These are phyloP conservation scores for Phymatocera aterrima DNA, from an alignment of 2,888 invertebrate genomes.

Conservation along the genomic window DNA sequence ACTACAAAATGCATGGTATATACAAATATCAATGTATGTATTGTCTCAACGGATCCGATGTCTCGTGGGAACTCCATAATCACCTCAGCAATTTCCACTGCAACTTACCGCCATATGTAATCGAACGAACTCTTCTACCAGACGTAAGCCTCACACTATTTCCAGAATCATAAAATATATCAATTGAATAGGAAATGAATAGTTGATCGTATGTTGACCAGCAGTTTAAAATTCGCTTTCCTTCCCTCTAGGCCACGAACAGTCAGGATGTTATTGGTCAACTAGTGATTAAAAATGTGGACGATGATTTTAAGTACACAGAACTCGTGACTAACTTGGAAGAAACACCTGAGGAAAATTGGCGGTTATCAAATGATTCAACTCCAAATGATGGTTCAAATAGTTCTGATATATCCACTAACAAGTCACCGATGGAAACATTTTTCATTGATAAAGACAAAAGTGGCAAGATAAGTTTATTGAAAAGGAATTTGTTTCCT, in stretches of 20 bases:
- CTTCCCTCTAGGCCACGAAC: constrained; percentile 55
- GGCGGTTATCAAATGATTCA: constrained; percentile 16
- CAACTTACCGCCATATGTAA: constrained; percentile 69
- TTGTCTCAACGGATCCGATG: constrained; percentile 73
- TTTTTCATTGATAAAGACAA: neutral
- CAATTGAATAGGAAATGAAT: too few species aligned
- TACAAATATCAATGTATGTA: constrained; percentile 76
- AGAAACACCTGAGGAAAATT: constrained; percentile 45
- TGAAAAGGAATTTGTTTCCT: constrained; percentile 28
- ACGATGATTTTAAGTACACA: constrained; percentile 56
- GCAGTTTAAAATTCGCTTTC: constrained; percentile 21
- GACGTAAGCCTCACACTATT: constrained; percentile 54
- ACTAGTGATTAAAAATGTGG: constrained; percentile 62
- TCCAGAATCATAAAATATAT: neutral
- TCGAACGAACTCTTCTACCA: constrained; percentile 67
- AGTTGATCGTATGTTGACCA: neutral
- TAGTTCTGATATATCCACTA: neutral
- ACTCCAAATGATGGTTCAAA: neutral
- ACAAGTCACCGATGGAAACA: neutral
- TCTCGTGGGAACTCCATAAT: constrained; percentile 70
- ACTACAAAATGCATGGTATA: constrained; percentile 73
- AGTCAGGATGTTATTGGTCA: constrained; percentile 66
- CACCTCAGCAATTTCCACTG: constrained; percentile 76
- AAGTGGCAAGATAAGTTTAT: constrained; percentile 10
- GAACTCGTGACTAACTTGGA: constrained; percentile 25